Evolutionary conservation across 1,140 invertebrate species (phyloP), one percentile per base, ranked within the genome.

Genomic region (Caenorhabditis brenneri): DNA sequence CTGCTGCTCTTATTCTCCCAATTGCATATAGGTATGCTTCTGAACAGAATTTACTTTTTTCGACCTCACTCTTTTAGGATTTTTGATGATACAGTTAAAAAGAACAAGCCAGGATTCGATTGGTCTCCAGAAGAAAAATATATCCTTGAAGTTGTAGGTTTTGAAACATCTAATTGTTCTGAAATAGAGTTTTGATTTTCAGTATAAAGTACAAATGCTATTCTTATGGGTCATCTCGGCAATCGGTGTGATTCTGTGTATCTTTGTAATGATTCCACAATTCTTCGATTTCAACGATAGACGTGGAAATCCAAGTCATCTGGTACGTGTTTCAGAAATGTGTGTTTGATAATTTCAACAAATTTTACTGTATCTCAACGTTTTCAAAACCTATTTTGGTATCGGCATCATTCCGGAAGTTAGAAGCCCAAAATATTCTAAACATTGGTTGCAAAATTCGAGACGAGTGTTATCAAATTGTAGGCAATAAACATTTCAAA

Each of bases 221-320:
- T 36, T 85, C 19, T 22, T 85, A 7, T 85, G 80, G 79, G 79
- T 81, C 7, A 36, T 81, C 22, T 85, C 79, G 2, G 82, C 84
- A 29, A 39, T 65, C 16, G 79, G 79, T n/a, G 80, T 85, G 6
- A 51, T 85, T 24, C 36, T 85, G 7, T 82, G 79, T 49, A 85
- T 85, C 39, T 33, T 85, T 22, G n/a, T 85, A 10, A 81, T 81
- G 36, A 69, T 85, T 31, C 84, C 84, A 29, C 84, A 85, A 33
- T 85, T 85, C 80, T 85, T 74, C 27, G 84, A 85, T 74, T 85
- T 85, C 48, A 85, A 85, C 31, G 80, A 85, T 78, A 74, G 74
- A 27, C 9, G 46, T 36, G 84, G 84, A 48, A 81, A 85, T 46
- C 84, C 55, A 42, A 81, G 79, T 33, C 84, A 85, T 78, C 24